Evolutionary conservation across 2,113 vertebrate genomes (phyloP).

Genomic region (Rhabdomys dilectus): DNA sequence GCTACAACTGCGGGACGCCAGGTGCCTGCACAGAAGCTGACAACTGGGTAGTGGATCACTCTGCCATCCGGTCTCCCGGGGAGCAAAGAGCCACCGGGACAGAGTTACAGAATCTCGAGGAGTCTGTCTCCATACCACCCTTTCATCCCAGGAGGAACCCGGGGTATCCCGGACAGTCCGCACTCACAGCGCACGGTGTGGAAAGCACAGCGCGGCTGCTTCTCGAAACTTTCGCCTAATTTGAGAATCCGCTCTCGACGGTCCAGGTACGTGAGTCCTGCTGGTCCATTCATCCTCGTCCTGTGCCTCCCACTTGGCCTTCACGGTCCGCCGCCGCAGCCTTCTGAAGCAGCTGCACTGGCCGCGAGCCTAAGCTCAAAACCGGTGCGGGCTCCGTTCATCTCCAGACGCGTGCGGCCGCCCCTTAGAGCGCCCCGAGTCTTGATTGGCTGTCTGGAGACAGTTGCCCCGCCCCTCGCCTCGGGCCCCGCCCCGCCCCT

Average conservation of each 20-base stretch:
- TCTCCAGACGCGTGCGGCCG: background rate
- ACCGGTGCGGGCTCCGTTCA: background rate
- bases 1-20: background rate
- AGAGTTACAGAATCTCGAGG: background rate
- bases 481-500: conserved; percentile 45
- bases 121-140: background rate
- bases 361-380: rapidly evolving
- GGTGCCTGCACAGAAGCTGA: background rate
- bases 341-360: background rate
- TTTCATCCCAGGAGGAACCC: background rate
- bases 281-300: conserved; percentile 91
- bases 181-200: conserved; percentile 98
- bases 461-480: conserved; percentile 36
- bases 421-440: background rate
- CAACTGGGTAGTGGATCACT: no score
- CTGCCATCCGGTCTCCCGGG: background rate
- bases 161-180: background rate
- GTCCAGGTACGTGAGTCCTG: conserved; percentile 90
- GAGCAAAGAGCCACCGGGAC: background rate
- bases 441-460: conserved; percentile 54
- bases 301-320: background rate
- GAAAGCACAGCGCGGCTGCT: conserved; percentile 94
- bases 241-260: conserved; percentile 94
- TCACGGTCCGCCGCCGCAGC: conserved; percentile 79
- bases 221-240: conserved; percentile 96